Evolutionary conservation across 2,888 invertebrate genomes (phyloP).

Genomic region (Metellina segmentata): DNA sequence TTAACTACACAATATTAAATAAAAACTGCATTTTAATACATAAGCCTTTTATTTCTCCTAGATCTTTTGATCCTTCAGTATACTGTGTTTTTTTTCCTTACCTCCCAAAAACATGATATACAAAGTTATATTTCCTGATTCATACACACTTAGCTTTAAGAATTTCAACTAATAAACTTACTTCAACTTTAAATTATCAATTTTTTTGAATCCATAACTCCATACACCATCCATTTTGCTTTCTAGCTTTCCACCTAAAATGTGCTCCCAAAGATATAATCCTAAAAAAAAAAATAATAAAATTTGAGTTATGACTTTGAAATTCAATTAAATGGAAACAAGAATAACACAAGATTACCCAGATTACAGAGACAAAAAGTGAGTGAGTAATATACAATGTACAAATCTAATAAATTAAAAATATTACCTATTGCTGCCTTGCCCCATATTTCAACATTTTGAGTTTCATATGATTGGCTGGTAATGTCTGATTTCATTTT

Average conservation of each 20-base stretch:
- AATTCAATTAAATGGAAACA: slow-evolving; percentile 6
- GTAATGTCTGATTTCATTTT: slow-evolving; percentile 45
- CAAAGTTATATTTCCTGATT: background rate
- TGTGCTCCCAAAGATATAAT: slow-evolving; percentile 83
- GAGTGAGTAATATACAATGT: too few species aligned
- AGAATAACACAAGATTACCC: background rate
- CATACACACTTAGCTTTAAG: background rate
- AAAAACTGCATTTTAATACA: too few species aligned
- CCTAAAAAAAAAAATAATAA: slow-evolving; percentile 79
- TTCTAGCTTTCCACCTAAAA: slow-evolving; percentile 81
- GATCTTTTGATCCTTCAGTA: too few species aligned
- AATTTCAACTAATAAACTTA: slow-evolving; percentile 75
- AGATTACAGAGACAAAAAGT: background rate
- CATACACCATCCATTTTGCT: slow-evolving; percentile 81
- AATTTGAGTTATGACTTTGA: background rate
- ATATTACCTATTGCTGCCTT: slow-evolving; percentile 81
- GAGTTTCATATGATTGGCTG: slow-evolving; percentile 3
- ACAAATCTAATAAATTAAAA: background rate
- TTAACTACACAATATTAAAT: too few species aligned
- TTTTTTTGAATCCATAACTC: slow-evolving; percentile 81
- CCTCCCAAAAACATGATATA: too few species aligned
- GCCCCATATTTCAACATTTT: slow-evolving; percentile 80
- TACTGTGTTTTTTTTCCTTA: too few species aligned
- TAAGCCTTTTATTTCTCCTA: too few species aligned
- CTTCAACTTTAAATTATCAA: slow-evolving; percentile 81